phyloP scores from a whole-genome alignment of 2,797 vertebrate species.

The Falco berigora region DNA sequence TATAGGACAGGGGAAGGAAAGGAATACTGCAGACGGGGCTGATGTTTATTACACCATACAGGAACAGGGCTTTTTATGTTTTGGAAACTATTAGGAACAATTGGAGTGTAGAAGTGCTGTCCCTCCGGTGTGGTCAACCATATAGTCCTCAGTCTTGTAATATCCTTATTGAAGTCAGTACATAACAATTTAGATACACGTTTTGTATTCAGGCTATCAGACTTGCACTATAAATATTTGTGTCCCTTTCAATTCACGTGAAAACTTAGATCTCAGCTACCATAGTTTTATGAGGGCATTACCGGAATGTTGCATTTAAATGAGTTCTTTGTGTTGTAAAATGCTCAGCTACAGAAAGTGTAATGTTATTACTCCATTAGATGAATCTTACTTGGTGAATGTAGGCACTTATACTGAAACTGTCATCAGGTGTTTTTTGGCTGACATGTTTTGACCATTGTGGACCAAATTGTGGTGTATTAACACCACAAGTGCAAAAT shows the following conservation, averaged over 20 bases:
- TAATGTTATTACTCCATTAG: not conserved
- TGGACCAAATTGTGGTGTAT: not conserved
- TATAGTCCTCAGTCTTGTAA: accelerated
- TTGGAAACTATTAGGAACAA: not conserved
- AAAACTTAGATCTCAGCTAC: not conserved
- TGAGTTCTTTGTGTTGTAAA: not conserved
- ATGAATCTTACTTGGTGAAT: not conserved
- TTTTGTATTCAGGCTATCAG: not conserved
- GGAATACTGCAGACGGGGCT: not conserved
- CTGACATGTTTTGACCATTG: not conserved
- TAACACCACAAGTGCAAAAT: not conserved
- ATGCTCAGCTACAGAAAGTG: not conserved
- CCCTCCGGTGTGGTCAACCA: not conserved
- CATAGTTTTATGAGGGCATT: not conserved
- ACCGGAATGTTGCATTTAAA: not conserved
- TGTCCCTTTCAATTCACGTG: not conserved
- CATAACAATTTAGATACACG: accelerated
- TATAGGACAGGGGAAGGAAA: not conserved
- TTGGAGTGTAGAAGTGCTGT: not conserved
- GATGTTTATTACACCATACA: accelerated
- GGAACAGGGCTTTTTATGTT: not conserved
- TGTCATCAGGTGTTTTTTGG: not conserved
- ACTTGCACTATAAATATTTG: not conserved
- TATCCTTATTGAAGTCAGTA: not conserved
- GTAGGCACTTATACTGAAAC: not conserved